phyloP scores from a whole-genome alignment of 2,797 vertebrate genomes.

The Leucoraja ocellata region DNA sequence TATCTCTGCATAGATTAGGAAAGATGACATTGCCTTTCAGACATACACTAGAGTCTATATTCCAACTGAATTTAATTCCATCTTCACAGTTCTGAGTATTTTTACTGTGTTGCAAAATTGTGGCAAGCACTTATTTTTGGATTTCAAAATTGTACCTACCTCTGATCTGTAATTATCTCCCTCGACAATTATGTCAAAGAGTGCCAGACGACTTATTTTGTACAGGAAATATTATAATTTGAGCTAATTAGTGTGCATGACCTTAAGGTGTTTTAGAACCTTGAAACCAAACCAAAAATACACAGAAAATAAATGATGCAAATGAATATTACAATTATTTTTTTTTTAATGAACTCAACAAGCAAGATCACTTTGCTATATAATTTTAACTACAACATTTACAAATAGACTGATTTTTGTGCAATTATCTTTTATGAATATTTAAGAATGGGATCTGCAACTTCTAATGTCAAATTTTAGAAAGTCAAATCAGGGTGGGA shows the following conservation, averaged over 20 bases:
- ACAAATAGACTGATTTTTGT: not conserved
- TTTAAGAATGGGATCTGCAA: not conserved
- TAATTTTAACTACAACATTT: constrained; percentile 17
- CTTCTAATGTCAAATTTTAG: not conserved
- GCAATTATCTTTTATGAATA: not conserved
- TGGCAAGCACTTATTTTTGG: not conserved
- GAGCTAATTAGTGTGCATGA: not conserved
- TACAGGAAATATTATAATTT: not conserved
- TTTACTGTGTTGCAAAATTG: not conserved
- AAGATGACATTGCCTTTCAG: not conserved
- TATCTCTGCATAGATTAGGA: not conserved
- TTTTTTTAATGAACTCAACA: not conserved
- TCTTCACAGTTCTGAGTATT: not conserved
- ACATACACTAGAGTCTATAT: not conserved
- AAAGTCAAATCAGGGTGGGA: no score
- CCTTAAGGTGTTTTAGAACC: not conserved
- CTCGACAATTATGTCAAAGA: not conserved
- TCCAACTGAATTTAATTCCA: not conserved
- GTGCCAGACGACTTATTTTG: not conserved
- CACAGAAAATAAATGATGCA: not conserved
- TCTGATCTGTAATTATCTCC: not conserved
- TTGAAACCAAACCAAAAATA: not conserved
- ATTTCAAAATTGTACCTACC: not conserved
- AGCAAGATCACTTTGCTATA: not conserved
- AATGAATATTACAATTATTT: not conserved